Conservation (phyloP, 2,888 invertebrate species). For the Metalampra italica region DNA sequence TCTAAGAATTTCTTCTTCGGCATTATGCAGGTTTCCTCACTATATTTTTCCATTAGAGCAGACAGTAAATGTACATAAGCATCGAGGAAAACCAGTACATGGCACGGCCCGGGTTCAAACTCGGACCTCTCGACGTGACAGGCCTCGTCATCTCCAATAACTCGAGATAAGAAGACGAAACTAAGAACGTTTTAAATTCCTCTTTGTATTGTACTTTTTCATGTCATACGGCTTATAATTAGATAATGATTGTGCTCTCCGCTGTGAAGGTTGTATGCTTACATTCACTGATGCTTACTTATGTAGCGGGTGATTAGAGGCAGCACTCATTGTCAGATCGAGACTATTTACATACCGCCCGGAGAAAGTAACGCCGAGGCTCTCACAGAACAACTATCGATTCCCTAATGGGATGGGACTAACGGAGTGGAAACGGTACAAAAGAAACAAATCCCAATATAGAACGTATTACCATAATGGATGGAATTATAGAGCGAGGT, state of each 20-base stretch:
- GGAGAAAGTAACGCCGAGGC: conserved; percentile 39
- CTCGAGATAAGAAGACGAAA: too few relatives aligned
- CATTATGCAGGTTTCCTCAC: too few relatives aligned
- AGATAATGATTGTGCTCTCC: background rate
- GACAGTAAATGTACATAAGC: too few relatives aligned
- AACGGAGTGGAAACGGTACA: conserved; percentile 30
- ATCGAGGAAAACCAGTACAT: too few relatives aligned
- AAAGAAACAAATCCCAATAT: conserved; percentile 36
- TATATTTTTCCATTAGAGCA: too few relatives aligned
- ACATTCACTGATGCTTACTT: background rate
- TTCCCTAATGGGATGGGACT: conserved; percentile 36
- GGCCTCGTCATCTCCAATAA: too few relatives aligned
- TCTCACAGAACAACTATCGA: conserved; percentile 29
- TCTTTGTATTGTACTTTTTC: background rate
- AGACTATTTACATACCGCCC: conserved; percentile 5
- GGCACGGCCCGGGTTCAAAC: too few relatives aligned
- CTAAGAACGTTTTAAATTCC: too few relatives aligned
- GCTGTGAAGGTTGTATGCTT: background rate
- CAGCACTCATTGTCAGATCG: background rate
- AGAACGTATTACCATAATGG: conserved; percentile 36
- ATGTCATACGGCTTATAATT: background rate
- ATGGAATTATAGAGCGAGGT: conserved; percentile 21
- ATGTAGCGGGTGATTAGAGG: conserved; percentile 3
- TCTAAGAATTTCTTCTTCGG: too few relatives aligned
- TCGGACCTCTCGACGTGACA: too few relatives aligned